Evolutionary conservation across 2,797 vertebrate species (phyloP).

Genomic region (Lepus oiostolus): DNA sequence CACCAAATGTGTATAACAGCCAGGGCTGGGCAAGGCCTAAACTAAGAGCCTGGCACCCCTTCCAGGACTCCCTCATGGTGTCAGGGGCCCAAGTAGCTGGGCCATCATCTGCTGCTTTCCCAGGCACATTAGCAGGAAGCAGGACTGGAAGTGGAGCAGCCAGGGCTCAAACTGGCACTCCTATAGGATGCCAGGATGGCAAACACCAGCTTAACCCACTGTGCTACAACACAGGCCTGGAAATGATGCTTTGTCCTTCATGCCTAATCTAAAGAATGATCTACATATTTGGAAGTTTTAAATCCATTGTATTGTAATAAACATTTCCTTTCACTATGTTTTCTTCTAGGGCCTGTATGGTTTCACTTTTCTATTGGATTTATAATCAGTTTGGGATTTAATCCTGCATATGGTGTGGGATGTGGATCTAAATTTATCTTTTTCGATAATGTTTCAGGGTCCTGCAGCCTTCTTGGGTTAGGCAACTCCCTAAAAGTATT

Average conservation of each 20-base stretch:
- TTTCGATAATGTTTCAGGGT: slow-evolving; percentile 37
- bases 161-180: too few species aligned
- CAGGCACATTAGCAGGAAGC: too few species aligned
- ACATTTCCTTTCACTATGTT: slow-evolving; percentile 1
- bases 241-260: background rate
- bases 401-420: background rate
- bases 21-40: too few species aligned
- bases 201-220: too few species aligned
- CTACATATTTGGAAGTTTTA: background rate
- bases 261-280: background rate
- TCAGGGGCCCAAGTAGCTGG: too few species aligned
- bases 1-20: too few species aligned
- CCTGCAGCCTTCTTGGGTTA: background rate
- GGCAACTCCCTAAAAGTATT: background rate
- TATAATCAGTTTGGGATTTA: slow-evolving; percentile 10
- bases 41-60: too few species aligned
- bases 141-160: too few species aligned
- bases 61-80: too few species aligned
- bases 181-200: too few species aligned
- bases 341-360: background rate
- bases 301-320: background rate
- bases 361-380: slow-evolving; percentile 1
- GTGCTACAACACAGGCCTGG: too few species aligned
- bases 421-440: background rate
- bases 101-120: too few species aligned